Conservation (phyloP, 2,113 vertebrate genomes). For the Bos javanicus region DNA sequence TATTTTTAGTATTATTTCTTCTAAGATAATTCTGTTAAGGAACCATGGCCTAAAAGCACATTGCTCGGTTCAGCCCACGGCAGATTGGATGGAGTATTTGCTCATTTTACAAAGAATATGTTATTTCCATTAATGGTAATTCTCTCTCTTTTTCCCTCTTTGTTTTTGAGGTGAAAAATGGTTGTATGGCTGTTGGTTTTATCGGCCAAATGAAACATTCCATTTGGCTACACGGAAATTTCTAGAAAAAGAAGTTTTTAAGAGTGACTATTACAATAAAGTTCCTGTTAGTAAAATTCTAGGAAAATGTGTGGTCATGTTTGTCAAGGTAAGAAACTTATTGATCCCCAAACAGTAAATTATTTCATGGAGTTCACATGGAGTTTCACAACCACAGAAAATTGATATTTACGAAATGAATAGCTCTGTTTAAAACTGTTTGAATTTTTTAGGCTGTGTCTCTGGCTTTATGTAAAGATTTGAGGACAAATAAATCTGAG, state of each 20-base stretch:
- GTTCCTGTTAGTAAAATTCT: slow-evolving; percentile 97
- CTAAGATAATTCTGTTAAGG: slow-evolving; percentile 17
- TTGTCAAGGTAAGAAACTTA: slow-evolving; percentile 92
- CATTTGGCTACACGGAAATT: slow-evolving; percentile 98
- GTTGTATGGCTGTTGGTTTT: slow-evolving; percentile 99
- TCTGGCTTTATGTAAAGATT: neutral
- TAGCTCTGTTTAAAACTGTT: neutral
- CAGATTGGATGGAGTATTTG: neutral
- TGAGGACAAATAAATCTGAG: slow-evolving; percentile 9
- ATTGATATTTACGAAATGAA: neutral
- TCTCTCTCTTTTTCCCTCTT: neutral
- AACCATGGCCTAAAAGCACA: slow-evolving; percentile 9
- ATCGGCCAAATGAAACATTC: slow-evolving; percentile 98
- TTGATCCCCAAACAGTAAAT: neutral
- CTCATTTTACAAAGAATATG: slow-evolving; percentile 19
- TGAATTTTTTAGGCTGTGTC: neutral
- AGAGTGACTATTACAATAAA: slow-evolving; percentile 99
- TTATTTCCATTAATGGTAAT: slow-evolving; percentile 47
- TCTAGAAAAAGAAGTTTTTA: slow-evolving; percentile 99
- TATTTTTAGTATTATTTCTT: slow-evolving; percentile 33
- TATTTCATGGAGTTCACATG: neutral
- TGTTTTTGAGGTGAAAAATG: slow-evolving; percentile 93
- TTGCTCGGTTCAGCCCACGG: neutral
- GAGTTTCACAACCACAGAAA: neutral
- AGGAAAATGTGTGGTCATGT: slow-evolving; percentile 99